Evolutionary conservation across 2,113 vertebrate genomes (phyloP).

Genomic region (Circaetus cinerascens): DNA sequence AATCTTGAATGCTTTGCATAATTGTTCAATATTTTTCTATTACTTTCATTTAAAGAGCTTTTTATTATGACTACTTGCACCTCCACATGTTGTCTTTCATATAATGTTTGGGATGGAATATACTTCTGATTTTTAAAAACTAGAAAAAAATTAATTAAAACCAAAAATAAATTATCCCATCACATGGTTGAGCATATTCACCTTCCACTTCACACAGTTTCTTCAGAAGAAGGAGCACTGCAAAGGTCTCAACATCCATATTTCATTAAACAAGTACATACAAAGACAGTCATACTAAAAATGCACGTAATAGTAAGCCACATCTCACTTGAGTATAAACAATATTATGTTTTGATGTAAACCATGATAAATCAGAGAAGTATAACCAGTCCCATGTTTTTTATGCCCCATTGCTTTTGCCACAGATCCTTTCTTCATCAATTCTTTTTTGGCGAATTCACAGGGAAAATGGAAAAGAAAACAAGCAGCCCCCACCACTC

Average conservation of each 20-base stretch:
- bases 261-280: neutral
- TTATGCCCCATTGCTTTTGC: neutral
- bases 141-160: slow-evolving; percentile 27
- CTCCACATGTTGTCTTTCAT: neutral
- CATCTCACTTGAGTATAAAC: neutral
- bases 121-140: slow-evolving; percentile 8
- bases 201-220: neutral
- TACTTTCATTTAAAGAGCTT: neutral
- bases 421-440: neutral
- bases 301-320: neutral
- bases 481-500: neutral
- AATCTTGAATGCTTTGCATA: neutral
- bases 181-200: neutral
- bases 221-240: neutral
- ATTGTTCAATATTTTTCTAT: neutral
- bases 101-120: neutral
- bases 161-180: neutral
- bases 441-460: neutral
- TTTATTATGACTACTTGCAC: neutral
- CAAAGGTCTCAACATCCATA: neutral
- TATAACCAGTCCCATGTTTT: neutral
- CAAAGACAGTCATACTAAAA: neutral
- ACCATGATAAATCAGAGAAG: neutral
- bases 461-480: neutral
- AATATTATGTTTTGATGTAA: neutral